A percentile compares a stretch with the other conserved stretches of the same genome.
Conservation (phyloP, 2,113 vertebrate species). For the Ciconia stormi region DNA sequence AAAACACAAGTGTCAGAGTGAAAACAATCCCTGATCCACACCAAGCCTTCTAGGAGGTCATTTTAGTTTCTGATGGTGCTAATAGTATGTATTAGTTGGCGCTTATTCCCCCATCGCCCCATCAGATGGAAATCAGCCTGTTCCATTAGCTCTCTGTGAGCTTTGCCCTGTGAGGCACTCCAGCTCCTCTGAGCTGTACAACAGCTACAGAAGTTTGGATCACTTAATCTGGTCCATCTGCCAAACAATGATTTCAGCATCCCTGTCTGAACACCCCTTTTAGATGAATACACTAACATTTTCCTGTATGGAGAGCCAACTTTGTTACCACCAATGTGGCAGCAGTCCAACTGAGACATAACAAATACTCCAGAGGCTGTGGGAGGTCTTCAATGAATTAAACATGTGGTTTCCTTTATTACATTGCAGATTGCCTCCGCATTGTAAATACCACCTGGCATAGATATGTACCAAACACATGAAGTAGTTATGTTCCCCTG, state of each 20-base stretch:
- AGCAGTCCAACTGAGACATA: neutral
- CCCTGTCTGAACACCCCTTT: neutral
- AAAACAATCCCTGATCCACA: neutral
- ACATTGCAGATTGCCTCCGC: neutral
- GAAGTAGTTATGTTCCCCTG: neutral
- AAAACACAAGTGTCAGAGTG: neutral
- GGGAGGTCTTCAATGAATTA: neutral
- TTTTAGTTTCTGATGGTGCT: neutral
- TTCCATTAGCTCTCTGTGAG: neutral
- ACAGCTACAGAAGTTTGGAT: neutral
- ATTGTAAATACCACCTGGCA: neutral
- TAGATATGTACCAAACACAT: neutral
- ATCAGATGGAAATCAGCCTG: neutral
- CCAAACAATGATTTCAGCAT: neutral
- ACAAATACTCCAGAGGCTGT: neutral
- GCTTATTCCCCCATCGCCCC: neutral
- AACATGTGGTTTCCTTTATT: neutral
- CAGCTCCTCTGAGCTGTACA: neutral
- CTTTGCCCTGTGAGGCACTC: neutral
- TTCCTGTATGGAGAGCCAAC: neutral
- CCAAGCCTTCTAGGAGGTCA: neutral
- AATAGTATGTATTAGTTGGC: neutral
- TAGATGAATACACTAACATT: neutral
- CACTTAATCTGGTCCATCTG: neutral
- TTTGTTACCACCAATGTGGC: neutral